Evolutionary conservation across 2,797 vertebrate genomes (phyloP), one percentile per base, ranked within the genome.

Genomic region (Pterois miles): DNA sequence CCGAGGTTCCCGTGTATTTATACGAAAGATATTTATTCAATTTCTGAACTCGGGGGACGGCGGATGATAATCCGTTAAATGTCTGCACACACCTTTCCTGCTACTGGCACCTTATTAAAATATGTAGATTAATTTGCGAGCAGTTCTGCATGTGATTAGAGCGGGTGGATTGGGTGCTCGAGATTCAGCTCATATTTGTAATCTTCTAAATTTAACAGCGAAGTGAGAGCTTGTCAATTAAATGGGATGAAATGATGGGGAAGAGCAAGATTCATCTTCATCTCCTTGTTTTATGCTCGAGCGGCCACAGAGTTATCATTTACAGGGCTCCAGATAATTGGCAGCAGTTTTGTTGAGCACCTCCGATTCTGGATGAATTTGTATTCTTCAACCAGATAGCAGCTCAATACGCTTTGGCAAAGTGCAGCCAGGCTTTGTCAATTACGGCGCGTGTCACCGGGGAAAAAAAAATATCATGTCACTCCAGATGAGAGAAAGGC

Each of bases 191-290:
- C 96, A 95, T 95, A 96, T 98, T 98, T 98, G 96, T 97, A 97
- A 98, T 98, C 96, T 97, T 96, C 96, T 95, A 96, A 96, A 97
- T 96, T 97, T 97, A 97, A 97, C 96, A 96, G 96, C 92, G 91
- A 96, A 48, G 95, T 90, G 91, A 97, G 97, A 96, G 95, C 96
- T 97, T 98, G 97, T 99, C 97, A 98, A 98, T 99, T 98, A 98
- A 96, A 97, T 92, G 94, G 96, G 96, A 96, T 95, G 97, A 97
- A 97, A 98, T 97, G 97, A 98, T 96, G 96, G 87, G 89, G 96
- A 96, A 96, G 97, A 97, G 96, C 94, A 94, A 95, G 95, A 95
- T 96, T 98, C 95, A 93, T 98, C 97, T 98, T 98, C 96, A 98
- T 99, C 97, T 97, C 96, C 97, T 97, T 97, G 97, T 98, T 98